phyloP scores from a whole-genome alignment of 2,797 vertebrate genomes.

The Todus mexicanus region DNA sequence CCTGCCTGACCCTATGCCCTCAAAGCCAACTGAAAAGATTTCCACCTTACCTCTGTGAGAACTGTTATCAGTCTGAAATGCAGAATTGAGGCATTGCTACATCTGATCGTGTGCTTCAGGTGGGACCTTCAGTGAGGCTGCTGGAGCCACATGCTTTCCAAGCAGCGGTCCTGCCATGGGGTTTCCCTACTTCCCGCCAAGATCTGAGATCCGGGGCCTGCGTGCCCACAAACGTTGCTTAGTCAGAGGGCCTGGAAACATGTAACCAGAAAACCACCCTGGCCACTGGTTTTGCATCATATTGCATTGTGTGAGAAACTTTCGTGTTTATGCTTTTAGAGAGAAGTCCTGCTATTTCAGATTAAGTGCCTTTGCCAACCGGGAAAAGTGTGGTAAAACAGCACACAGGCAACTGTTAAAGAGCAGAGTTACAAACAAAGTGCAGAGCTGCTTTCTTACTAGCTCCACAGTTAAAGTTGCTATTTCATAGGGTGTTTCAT shows the following conservation, averaged over 20 bases:
- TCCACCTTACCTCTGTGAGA: neutral
- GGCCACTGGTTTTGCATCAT: neutral
- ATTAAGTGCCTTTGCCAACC: neutral
- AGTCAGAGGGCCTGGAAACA: neutral
- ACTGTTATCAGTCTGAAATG: neutral
- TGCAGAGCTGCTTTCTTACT: neutral
- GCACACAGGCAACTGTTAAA: neutral
- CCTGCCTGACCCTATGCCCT: neutral
- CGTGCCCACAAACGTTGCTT: neutral
- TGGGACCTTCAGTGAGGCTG: neutral
- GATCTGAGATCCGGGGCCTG: neutral
- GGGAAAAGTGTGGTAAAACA: neutral
- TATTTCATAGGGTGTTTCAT: neutral
- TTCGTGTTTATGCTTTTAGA: neutral
- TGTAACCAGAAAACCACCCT: neutral
- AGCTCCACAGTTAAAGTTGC: neutral
- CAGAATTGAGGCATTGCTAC: neutral
- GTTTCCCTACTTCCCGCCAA: rapidly evolving
- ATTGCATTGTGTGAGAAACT: neutral
- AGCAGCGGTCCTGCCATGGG: rapidly evolving
- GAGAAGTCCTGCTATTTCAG: neutral
- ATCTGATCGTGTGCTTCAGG: neutral
- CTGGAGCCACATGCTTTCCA: neutral
- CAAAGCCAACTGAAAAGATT: neutral
- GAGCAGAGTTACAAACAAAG: neutral